Percentiles rank a stretch among this genome's conserved stretches.
Evolutionary conservation across 2,113 vertebrate species (phyloP).

Genomic region (Anseranas semipalmata): DNA sequence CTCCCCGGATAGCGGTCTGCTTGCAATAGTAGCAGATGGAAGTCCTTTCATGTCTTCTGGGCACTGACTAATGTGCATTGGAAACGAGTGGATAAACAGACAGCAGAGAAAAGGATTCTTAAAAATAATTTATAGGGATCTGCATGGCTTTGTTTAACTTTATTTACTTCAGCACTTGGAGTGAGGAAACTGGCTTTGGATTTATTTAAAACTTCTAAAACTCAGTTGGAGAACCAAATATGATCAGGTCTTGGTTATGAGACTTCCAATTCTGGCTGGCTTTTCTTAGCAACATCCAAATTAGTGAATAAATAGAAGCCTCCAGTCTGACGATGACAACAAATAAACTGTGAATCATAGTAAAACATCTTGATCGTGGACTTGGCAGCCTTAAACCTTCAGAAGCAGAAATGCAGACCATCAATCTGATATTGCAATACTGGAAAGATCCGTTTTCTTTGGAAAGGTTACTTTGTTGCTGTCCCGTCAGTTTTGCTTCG

Average conservation of each 20-base stretch:
- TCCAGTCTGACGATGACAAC: background rate
- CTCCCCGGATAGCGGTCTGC: background rate
- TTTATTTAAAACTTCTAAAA: conserved; percentile 35
- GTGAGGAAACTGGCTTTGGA: background rate
- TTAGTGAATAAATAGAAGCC: conserved; percentile 38
- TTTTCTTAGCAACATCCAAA: conserved; percentile 18
- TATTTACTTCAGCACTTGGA: background rate
- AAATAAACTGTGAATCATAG: conserved; percentile 13
- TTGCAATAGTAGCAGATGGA: background rate
- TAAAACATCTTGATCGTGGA: background rate
- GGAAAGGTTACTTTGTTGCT: background rate
- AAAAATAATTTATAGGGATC: background rate
- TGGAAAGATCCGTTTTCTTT: background rate
- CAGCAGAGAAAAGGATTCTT: background rate
- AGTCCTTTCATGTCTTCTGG: background rate
- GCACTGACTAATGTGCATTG: background rate
- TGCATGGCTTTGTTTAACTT: background rate
- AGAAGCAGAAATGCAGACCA: background rate
- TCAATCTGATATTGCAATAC: background rate
- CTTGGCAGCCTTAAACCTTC: conserved; percentile 16
- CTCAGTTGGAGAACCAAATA: conserved; percentile 9
- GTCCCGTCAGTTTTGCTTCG: background rate
- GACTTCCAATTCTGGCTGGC: background rate
- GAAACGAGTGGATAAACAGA: background rate
- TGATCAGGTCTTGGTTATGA: background rate